These are phyloP conservation scores for Aix galericulata DNA, from an alignment of 2,113 vertebrate species.

Conservation along the genomic window DNA sequence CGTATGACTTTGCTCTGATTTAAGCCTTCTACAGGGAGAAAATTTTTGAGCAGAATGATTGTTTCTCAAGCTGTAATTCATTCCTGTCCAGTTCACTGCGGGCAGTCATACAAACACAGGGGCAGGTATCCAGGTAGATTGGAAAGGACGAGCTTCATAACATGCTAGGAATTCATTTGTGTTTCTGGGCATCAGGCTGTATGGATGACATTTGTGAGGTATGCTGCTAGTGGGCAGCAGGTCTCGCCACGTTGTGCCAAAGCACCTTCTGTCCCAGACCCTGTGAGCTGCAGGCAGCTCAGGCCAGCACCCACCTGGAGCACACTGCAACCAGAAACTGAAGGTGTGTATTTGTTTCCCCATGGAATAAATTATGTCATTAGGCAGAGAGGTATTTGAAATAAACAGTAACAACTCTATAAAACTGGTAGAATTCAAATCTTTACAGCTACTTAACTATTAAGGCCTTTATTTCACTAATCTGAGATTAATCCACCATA, in stretches of 20 bases:
- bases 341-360: not conserved
- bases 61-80: not conserved
- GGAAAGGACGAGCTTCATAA: not conserved
- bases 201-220: not conserved
- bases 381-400: not conserved
- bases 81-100: not conserved
- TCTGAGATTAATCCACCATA: not conserved
- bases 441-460: not conserved
- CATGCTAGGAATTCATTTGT: not conserved
- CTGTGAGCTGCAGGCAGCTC: not conserved
- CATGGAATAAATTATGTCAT: not conserved
- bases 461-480: not conserved
- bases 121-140: not conserved
- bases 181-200: not conserved
- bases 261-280: not conserved
- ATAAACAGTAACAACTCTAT: not conserved
- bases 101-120: not conserved
- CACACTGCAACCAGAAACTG: rapidly evolving
- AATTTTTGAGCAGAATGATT: not conserved
- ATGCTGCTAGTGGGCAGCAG: not conserved
- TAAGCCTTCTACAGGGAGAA: not conserved
- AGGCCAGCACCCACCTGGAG: not conserved
- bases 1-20: not conserved
- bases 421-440: not conserved
- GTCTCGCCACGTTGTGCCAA: not conserved